Base-by-base conservation (phyloP, 1,140 invertebrate genomes). In the Leptonema lineaticorne region DNA sequence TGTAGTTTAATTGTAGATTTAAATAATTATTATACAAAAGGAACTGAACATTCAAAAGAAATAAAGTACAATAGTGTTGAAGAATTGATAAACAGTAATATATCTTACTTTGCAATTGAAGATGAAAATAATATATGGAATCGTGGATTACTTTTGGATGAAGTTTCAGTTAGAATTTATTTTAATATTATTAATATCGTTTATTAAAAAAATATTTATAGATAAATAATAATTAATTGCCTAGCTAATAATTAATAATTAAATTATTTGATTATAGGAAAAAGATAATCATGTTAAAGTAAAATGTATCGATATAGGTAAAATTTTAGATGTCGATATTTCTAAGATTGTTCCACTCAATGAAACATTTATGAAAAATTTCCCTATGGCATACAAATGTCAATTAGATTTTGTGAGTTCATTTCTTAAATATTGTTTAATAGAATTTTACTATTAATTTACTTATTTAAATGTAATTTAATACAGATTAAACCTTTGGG, bases 381-480 rank as follows among this genome's bases (percentile, higher is more conserved):
- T 3, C 5, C 56, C 56, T 2, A 9, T 58, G 56, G 56, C 56
- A n/a, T 58, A 58, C 24, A 1, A 58, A 28, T 58, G 56, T 58
- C n/a, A 18, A 7, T 28, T 58, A 30, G 24, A 58, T 11, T 18
- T 18, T 7, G 56, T 58, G 14, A 28, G 37, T 22, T 16, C n/a
- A n/a, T n/a, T n/a, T n/a, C n/a, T n/a, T n/a, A n/a, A n/a, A n/a
- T n/a, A n/a, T n/a, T n/a, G n/a, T n/a, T n/a, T n/a, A n/a, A n/a
- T n/a, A n/a, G n/a, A n/a, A n/a, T n/a, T n/a, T n/a, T n/a, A n/a
- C n/a, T n/a, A n/a, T n/a, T n/a, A n/a, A n/a, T n/a, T n/a, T n/a
- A n/a, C n/a, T n/a, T n/a, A n/a, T n/a, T n/a, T n/a, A n/a, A n/a
- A n/a, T n/a, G 2, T 16, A 30, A 59, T 45, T 45, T 24, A 16